Conservation (phyloP, 2,797 vertebrate species). For the Spinus pinus region DNA sequence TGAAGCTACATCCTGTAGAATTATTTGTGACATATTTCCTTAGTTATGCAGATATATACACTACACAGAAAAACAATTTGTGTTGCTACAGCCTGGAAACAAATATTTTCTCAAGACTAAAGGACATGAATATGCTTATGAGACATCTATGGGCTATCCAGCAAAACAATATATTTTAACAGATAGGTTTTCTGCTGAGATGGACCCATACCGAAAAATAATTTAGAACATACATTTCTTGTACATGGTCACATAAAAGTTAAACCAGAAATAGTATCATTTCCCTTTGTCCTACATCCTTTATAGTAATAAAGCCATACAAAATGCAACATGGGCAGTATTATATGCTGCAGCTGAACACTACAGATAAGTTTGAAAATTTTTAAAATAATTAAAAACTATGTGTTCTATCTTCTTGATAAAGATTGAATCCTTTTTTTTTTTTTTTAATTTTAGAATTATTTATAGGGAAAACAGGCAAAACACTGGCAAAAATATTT, state of each 20-base stretch:
- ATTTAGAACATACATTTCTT: not conserved
- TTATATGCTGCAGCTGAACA: not conserved
- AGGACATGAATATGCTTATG: not conserved
- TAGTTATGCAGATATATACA: slow-evolving; percentile 49
- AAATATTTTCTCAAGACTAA: not conserved
- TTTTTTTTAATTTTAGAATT: not conserved
- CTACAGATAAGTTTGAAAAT: not conserved
- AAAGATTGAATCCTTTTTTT: accelerated
- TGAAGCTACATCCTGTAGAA: slow-evolving; percentile 14
- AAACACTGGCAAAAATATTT: not conserved
- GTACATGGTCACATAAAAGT: not conserved
- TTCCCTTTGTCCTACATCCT: not conserved
- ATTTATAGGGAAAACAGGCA: not conserved
- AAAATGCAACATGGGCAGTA: not conserved
- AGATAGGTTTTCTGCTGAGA: not conserved
- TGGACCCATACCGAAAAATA: not conserved
- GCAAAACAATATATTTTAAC: not conserved
- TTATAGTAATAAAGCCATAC: not conserved
- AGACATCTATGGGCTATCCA: not conserved
- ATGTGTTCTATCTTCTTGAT: not conserved
- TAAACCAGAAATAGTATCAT: not conserved
- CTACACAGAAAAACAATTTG: not conserved
- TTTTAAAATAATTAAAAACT: not conserved
- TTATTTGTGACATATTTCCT: slow-evolving; percentile 38
- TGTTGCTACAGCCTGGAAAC: not conserved